Evolutionary conservation across 1,140 invertebrate species (phyloP), one percentile per base, ranked within the genome.

Genomic region (Zaprionus davidi): DNA sequence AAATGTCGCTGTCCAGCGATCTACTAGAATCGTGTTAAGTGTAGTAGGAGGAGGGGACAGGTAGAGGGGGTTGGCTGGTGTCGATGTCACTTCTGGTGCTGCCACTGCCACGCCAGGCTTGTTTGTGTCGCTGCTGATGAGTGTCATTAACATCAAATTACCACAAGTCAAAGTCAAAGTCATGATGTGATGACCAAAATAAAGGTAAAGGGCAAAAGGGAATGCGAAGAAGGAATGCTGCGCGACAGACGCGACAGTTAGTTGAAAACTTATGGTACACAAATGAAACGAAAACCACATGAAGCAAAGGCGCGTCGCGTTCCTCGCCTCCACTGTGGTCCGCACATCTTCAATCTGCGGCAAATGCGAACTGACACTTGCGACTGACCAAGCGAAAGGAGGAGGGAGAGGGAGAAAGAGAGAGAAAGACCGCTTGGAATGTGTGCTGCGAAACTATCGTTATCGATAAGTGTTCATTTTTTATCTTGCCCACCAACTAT

Each of bases 121-220:
- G 69, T 59, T 66, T 76, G 64, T 79, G 83, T 72, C 71, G 78
- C 78, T 72, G 85, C 71, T 88, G 85, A 88, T 90, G 81, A 88
- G 80, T 90, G 85, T 90, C 85, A 88, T 88, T 88, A 88, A 88
- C 85, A 88, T 88, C 85, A 90, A 81, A 88, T 88, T 88, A 88
- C 85, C 85, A 88, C 84, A 88, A 88, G 81, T 90, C 85, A 90
- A 88, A 88, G 81, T 90, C 85, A 90, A 77, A 88, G 85, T 90
- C 85, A 90, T 90, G 71, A 90, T 90, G 75, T 85, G 41, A 46
- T 88, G 66, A 71, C 63, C 76, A 73, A 70, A 73, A 78, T 71
- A 51, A 67, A 73, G 46, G 56, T 28, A 36, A 66, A 60, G 24
- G 5, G 34, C 13, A 46, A n/a, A n/a, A 57, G 49, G 9, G 6